phyloP scores from a whole-genome alignment of 1,140 invertebrate species.

The Procambarus virginalis region DNA sequence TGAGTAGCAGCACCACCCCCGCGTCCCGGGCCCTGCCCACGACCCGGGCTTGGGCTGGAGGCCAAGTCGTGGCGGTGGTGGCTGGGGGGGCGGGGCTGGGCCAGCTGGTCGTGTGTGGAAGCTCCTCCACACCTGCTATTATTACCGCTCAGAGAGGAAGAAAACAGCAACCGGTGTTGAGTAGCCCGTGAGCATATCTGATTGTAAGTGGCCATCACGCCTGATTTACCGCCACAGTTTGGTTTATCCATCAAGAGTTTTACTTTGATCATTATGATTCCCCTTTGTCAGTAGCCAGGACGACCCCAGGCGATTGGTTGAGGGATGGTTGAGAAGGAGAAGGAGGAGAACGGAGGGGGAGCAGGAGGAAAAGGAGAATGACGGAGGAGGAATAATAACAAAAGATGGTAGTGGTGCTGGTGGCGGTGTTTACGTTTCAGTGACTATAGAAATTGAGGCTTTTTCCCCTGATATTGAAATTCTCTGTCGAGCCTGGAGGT shows the following conservation, averaged over 20 bases:
- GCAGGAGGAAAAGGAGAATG: too few relatives aligned
- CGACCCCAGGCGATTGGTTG: too few relatives aligned
- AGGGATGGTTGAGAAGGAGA: too few relatives aligned
- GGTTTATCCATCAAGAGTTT: not conserved
- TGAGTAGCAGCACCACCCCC: slow-evolving; percentile 8
- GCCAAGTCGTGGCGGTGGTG: slow-evolving; percentile 11
- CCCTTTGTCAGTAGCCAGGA: too few relatives aligned
- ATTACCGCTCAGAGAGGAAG: slow-evolving; percentile 26
- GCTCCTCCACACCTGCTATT: slow-evolving; percentile 25
- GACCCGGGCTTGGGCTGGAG: slow-evolving; percentile 20
- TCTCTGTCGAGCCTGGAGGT: too few relatives aligned
- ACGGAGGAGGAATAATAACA: too few relatives aligned
- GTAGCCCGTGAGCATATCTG: slow-evolving; percentile 26
- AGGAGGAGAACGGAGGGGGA: too few relatives aligned
- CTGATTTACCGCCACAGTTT: slow-evolving; percentile 17
- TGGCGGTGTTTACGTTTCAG: too few relatives aligned
- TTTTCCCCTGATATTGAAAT: too few relatives aligned
- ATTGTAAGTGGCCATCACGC: slow-evolving; percentile 14
- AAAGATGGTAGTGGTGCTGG: too few relatives aligned
- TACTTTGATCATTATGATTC: slow-evolving; percentile 32
- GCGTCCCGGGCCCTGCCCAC: slow-evolving; percentile 21
- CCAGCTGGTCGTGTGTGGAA: slow-evolving; percentile 21
- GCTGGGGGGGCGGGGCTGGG: slow-evolving; percentile 1
- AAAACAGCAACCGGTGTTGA: slow-evolving; percentile 39
- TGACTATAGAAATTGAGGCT: too few relatives aligned